These are phyloP conservation scores for Sclerurus mexicanus DNA, from an alignment of 2,113 vertebrate species.

Conservation along the genomic window DNA sequence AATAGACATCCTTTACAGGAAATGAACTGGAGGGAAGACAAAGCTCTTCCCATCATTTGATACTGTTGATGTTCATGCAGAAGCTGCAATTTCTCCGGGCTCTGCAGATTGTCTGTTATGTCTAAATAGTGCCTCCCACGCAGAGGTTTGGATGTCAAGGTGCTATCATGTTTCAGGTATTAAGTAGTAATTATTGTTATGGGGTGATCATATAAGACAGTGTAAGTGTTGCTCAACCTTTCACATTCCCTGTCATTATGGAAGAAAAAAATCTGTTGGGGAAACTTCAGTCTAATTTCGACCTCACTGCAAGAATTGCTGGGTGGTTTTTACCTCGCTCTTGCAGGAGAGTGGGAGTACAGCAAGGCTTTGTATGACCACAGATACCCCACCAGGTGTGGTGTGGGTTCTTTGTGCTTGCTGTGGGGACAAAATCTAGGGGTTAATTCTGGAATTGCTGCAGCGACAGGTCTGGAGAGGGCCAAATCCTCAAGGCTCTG, in stretches of 20 bases:
- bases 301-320: not conserved
- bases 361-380: not conserved
- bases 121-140: slow-evolving; percentile 17
- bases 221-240: not conserved
- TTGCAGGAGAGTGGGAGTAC: not conserved
- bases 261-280: not conserved
- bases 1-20: slow-evolving; percentile 27
- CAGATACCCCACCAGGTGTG: fast-evolving
- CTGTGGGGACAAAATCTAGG: fast-evolving
- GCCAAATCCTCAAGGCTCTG: not conserved
- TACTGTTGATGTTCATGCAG: not conserved
- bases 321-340: not conserved
- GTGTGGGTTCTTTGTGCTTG: not conserved
- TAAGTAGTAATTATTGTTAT: slow-evolving; percentile 8
- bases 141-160: slow-evolving; percentile 2
- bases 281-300: not conserved
- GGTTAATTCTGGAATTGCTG: not conserved
- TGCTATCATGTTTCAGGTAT: not conserved
- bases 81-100: not conserved
- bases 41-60: slow-evolving; percentile 19
- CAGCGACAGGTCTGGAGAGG: not conserved
- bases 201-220: not conserved
- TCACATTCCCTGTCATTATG: not conserved
- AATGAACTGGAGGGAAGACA: not conserved
- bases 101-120: slow-evolving; percentile 3